Evolutionary conservation across 2,888 invertebrate species (phyloP).

Genomic region (Metellina segmentata): DNA sequence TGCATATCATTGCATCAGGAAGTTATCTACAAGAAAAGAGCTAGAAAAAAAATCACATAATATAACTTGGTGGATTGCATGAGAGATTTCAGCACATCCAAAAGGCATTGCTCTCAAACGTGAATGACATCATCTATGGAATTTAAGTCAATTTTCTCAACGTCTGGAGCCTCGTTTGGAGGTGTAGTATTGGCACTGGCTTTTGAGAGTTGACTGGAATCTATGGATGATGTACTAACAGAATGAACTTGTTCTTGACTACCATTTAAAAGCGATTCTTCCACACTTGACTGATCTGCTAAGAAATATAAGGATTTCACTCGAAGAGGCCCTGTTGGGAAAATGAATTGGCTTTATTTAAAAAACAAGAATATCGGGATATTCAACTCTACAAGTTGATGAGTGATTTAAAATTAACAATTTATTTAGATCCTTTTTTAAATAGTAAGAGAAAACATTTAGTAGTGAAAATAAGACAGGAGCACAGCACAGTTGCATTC

Average conservation of each 20-base stretch:
- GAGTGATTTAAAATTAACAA: too few species aligned
- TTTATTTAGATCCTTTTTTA: too few species aligned
- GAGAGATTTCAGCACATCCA: conserved; percentile 17
- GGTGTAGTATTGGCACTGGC: conserved; percentile 62
- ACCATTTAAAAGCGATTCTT: conserved; percentile 69
- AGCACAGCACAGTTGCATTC: too few species aligned
- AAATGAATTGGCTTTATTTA: neutral
- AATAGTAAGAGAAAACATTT: too few species aligned
- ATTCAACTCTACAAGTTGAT: too few species aligned
- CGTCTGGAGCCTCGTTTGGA: conserved; percentile 16
- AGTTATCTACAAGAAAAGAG: conserved; percentile 22
- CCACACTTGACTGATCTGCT: conserved; percentile 54
- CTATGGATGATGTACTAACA: conserved; percentile 26
- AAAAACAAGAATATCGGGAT: neutral
- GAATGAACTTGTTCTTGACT: conserved; percentile 54
- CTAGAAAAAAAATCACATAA: conserved; percentile 42
- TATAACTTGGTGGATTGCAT: conserved; percentile 10
- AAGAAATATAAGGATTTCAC: conserved; percentile 58
- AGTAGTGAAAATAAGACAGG: too few species aligned
- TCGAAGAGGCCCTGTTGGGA: conserved; percentile 30
- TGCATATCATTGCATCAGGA: conserved; percentile 14
- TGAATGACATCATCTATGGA: conserved; percentile 68
- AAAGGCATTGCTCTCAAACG: conserved; percentile 60
- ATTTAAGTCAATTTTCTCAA: conserved; percentile 42
- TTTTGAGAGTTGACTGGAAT: conserved; percentile 48